phyloP scores from a whole-genome alignment of 2,113 vertebrate genomes.

The Recurvirostra avosetta region DNA sequence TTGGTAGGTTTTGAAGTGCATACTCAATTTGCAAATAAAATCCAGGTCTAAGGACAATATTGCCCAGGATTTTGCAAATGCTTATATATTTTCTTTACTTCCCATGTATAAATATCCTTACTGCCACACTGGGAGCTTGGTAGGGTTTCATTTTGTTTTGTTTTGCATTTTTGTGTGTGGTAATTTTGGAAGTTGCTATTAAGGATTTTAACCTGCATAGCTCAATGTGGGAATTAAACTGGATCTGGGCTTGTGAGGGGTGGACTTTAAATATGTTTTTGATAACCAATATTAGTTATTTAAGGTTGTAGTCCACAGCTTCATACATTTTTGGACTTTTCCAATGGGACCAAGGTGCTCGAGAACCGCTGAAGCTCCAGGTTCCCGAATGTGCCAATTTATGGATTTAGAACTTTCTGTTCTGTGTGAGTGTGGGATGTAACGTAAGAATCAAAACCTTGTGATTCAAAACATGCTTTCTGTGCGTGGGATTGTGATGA shows the following conservation, averaged over 20 bases:
- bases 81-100: background rate
- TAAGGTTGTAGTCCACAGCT: background rate
- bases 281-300: background rate
- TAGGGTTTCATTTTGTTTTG: background rate
- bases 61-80: background rate
- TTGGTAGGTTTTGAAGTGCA: background rate
- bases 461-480: background rate
- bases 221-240: background rate
- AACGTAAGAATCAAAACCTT: background rate
- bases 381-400: fast-evolving
- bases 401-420: background rate
- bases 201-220: background rate
- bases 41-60: background rate
- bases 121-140: background rate
- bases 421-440: background rate
- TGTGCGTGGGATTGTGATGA: background rate
- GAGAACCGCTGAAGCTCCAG: fast-evolving
- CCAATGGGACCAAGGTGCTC: background rate
- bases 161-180: background rate
- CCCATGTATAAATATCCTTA: background rate
- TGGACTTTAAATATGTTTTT: background rate
- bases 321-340: background rate
- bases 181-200: background rate
- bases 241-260: background rate
- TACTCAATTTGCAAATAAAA: constrained; percentile 24